Conservation (phyloP, 1,140 invertebrate genomes). For the Zaprionus vittiger region DNA sequence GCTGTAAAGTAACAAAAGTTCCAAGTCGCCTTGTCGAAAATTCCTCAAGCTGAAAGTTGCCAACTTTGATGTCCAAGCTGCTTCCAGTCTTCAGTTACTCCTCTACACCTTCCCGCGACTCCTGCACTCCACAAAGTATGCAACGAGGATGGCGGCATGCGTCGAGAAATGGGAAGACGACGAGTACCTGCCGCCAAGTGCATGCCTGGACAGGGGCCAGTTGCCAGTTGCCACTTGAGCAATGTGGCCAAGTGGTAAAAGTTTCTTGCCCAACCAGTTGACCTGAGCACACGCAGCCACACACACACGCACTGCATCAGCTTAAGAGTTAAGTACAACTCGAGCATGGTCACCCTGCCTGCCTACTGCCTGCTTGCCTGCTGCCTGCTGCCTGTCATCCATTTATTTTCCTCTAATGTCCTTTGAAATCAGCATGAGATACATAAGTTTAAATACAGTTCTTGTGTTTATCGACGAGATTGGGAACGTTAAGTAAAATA, state of each 20-base stretch:
- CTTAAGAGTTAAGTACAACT: slow-evolving; percentile 42
- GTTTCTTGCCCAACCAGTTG: slow-evolving; percentile 51
- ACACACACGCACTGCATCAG: slow-evolving; percentile 6
- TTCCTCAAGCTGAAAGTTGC: slow-evolving; percentile 80
- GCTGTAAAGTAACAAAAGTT: slow-evolving; percentile 74
- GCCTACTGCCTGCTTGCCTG: neutral
- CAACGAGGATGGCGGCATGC: slow-evolving; percentile 43
- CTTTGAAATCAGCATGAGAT: neutral
- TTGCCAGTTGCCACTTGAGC: slow-evolving; percentile 41
- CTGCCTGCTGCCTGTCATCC: slow-evolving; percentile 18
- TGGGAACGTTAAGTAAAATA: too few species aligned
- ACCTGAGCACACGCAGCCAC: slow-evolving; percentile 11
- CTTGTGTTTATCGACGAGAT: neutral
- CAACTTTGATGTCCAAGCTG: slow-evolving; percentile 74
- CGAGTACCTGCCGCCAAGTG: slow-evolving; percentile 60
- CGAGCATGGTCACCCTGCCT: slow-evolving; percentile 11
- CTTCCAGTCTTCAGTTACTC: slow-evolving; percentile 3
- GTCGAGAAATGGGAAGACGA: slow-evolving; percentile 21
- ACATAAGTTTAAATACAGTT: neutral
- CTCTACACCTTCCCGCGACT: neutral
- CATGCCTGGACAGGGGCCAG: slow-evolving; percentile 68
- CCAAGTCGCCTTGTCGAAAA: slow-evolving; percentile 78
- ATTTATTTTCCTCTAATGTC: slow-evolving; percentile 14
- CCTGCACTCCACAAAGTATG: slow-evolving; percentile 43
- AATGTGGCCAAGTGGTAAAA: slow-evolving; percentile 55